Percentiles rank a stretch among this genome's conserved stretches.
Evolutionary conservation across 2,797 vertebrate species (phyloP).

Genomic region (Tapera naevia): DNA sequence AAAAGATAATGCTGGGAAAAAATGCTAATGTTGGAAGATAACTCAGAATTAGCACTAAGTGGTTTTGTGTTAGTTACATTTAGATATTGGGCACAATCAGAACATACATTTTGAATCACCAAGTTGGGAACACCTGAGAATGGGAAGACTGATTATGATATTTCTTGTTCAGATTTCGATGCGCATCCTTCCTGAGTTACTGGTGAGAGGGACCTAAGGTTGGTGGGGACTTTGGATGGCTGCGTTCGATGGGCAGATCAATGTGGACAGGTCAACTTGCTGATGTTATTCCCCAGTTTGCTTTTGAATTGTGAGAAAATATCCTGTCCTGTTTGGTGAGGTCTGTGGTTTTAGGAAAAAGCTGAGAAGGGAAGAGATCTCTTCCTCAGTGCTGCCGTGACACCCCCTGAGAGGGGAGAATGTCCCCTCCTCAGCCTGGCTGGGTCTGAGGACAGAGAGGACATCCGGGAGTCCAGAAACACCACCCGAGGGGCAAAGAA

Average conservation of each 20-base stretch:
- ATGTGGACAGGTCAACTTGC: accelerated
- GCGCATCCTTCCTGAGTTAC: accelerated
- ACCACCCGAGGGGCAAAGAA: neutral
- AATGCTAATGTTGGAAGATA: neutral
- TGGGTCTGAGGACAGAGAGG: neutral
- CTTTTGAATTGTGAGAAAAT: neutral
- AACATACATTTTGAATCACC: neutral
- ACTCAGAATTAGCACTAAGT: neutral
- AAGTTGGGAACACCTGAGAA: neutral
- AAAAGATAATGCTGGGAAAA: neutral
- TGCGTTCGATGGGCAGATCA: neutral
- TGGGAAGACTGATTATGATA: neutral
- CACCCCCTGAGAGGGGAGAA: too few species aligned
- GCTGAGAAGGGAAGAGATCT: neutral
- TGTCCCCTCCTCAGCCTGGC: neutral
- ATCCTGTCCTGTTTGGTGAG: neutral
- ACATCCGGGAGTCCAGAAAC: neutral
- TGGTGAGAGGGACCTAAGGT: neutral
- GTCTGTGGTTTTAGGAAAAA: neutral
- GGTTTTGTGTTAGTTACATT: neutral
- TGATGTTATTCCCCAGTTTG: neutral
- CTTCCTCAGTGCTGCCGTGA: neutral
- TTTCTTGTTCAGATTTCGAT: accelerated
- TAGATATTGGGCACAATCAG: neutral
- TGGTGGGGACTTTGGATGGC: neutral